Evolutionary conservation across 2,888 invertebrate genomes (phyloP).

Genomic region (Agrotis puta): DNA sequence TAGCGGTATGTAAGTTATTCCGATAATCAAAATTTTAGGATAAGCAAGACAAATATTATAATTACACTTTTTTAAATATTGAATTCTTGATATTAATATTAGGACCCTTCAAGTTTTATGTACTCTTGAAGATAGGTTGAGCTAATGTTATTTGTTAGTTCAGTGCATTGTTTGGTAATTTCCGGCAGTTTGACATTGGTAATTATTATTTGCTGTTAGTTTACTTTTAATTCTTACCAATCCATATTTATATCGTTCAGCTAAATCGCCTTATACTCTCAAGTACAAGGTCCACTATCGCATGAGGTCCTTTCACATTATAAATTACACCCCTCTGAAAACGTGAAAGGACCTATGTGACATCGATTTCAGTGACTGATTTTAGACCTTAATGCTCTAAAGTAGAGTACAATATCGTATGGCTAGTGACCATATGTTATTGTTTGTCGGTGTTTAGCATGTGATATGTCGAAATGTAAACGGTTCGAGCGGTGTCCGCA

Average conservation of each 20-base stretch:
- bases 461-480: slow-evolving; percentile 91
- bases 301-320: slow-evolving; percentile 64
- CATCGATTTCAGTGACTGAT: slow-evolving; percentile 41
- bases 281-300: slow-evolving; percentile 58
- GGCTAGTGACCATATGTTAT: slow-evolving; percentile 80
- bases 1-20: slow-evolving; percentile 7
- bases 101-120: neutral
- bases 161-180: neutral
- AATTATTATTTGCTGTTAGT: neutral
- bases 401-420: slow-evolving; percentile 68
- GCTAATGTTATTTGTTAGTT: neutral
- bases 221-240: neutral
- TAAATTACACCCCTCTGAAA: slow-evolving; percentile 76
- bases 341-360: slow-evolving; percentile 64
- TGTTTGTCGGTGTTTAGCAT: slow-evolving; percentile 90
- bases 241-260: neutral
- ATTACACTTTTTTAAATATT: neutral
- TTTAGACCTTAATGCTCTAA: neutral
- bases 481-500: slow-evolving; percentile 89
- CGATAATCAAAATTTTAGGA: neutral
- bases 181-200: neutral
- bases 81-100: neutral
- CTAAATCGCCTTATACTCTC: slow-evolving; percentile 4
- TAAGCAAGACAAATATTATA: neutral
- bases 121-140: neutral